phyloP scores from a whole-genome alignment of 1,140 invertebrate species.

The Lordiphosa stackelbergi region DNA sequence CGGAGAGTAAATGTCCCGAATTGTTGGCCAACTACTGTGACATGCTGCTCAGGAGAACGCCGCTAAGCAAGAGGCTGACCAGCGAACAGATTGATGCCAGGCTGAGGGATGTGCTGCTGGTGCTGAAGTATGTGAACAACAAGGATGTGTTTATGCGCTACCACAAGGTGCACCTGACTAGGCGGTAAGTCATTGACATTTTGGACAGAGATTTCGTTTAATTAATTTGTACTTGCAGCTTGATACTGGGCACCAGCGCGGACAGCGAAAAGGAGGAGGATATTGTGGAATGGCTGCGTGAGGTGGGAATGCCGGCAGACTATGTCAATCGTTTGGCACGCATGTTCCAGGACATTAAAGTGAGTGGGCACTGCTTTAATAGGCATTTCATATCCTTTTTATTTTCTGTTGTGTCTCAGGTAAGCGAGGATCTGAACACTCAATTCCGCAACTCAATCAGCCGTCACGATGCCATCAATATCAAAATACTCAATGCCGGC shows the following conservation, averaged over 20 bases:
- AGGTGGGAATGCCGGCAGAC: conserved; percentile 99
- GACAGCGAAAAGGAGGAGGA: conserved; percentile 99
- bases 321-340: conserved; percentile 98
- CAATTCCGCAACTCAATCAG: conserved; percentile 89
- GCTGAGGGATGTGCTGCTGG: conserved; percentile 94
- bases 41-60: conserved; percentile 97
- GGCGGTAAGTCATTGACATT: conserved; percentile 82
- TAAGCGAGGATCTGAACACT: conserved; percentile 97
- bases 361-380: conserved; percentile 67
- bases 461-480: conserved; percentile 86
- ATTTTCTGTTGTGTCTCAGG: conserved; percentile 25
- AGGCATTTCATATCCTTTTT: not conserved
- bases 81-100: conserved; percentile 98
- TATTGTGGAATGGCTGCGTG: conserved; percentile 97
- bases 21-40: conserved; percentile 99
- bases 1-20: conserved; percentile 99
- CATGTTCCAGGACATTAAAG: conserved; percentile 99
- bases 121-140: conserved; percentile 99
- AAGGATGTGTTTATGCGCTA: conserved; percentile 99
- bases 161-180: conserved; percentile 98
- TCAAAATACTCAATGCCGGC: conserved; percentile 98
- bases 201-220: not conserved
- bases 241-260: conserved; percentile 97
- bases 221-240: conserved; percentile 42
- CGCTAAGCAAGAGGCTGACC: conserved; percentile 96